A percentile compares a stretch with the other conserved stretches of the same genome.
These are phyloP conservation scores for Neodontobutis hainanensis DNA, from an alignment of 2,113 vertebrate genomes.

Conservation along the genomic window DNA sequence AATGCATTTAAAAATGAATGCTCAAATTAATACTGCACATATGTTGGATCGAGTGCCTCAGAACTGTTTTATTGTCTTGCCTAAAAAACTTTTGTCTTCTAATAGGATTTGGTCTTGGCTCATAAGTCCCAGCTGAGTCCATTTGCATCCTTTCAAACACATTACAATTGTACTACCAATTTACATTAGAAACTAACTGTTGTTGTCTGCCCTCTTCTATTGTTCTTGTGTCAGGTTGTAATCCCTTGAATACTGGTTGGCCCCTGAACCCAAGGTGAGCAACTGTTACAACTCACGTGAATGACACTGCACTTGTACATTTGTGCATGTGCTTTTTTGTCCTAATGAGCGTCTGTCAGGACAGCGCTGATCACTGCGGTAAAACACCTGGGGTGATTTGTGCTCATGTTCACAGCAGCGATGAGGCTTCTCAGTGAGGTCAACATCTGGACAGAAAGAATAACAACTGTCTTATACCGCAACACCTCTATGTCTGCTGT, in stretches of 20 bases:
- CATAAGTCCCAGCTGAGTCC: not conserved
- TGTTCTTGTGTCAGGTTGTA: not conserved
- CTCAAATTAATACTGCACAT: slow-evolving; percentile 13
- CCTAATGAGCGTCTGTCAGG: slow-evolving; percentile 77
- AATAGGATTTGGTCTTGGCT: not conserved
- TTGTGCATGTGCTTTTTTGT: slow-evolving; percentile 48
- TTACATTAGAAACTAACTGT: not conserved
- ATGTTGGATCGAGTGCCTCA: not conserved
- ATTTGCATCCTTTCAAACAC: not conserved
- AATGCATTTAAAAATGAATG: slow-evolving; percentile 1
- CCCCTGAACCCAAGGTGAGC: too few relatives aligned
- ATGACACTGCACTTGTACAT: slow-evolving; percentile 10
- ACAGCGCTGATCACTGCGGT: slow-evolving; percentile 59
- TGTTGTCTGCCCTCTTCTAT: not conserved
- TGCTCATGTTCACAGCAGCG: slow-evolving; percentile 50
- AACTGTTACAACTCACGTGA: too few relatives aligned
- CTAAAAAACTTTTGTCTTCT: not conserved
- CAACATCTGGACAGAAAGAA: slow-evolving; percentile 72
- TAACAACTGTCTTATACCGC: slow-evolving; percentile 44
- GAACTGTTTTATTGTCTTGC: slow-evolving; percentile 1
- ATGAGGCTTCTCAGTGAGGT: slow-evolving; percentile 57
- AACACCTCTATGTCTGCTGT: slow-evolving; percentile 44
- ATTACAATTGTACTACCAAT: not conserved
- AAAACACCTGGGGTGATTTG: slow-evolving; percentile 62
- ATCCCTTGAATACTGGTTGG: not conserved